Conservation (phyloP, 2,113 vertebrate genomes). For the Raja brachyura region DNA sequence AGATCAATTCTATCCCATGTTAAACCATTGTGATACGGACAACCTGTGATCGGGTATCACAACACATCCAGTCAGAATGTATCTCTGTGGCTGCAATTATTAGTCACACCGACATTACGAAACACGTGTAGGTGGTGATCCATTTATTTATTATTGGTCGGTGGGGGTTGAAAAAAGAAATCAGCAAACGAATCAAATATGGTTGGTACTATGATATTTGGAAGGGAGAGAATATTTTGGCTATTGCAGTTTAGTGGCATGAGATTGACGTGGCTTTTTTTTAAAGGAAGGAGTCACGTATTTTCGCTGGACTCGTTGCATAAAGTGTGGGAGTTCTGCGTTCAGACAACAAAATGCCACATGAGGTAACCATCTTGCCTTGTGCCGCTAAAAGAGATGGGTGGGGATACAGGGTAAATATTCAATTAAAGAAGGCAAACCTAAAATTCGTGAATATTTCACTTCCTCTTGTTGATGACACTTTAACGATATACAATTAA, state of each 20-base stretch:
- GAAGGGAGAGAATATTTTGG: background rate
- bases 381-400: background rate
- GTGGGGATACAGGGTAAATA: background rate
- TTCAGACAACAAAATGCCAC: background rate
- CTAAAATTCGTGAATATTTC: background rate
- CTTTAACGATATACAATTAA: background rate
- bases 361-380: slow-evolving; percentile 22
- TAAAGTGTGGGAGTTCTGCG: background rate
- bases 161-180: no score
- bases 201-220: background rate
- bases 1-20: background rate
- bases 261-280: background rate
- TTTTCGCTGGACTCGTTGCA: background rate
- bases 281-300: background rate
- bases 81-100: background rate
- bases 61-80: background rate
- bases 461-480: background rate
- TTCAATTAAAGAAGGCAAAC: background rate
- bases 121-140: background rate
- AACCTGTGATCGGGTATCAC: background rate
- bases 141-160: background rate
- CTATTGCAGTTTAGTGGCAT: background rate
- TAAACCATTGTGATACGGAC: background rate
- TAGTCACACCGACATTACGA: background rate
- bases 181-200: no score